These are phyloP conservation scores for Phaenicophaeus curvirostris DNA, from an alignment of 2,797 vertebrate genomes.

Conservation along the genomic window DNA sequence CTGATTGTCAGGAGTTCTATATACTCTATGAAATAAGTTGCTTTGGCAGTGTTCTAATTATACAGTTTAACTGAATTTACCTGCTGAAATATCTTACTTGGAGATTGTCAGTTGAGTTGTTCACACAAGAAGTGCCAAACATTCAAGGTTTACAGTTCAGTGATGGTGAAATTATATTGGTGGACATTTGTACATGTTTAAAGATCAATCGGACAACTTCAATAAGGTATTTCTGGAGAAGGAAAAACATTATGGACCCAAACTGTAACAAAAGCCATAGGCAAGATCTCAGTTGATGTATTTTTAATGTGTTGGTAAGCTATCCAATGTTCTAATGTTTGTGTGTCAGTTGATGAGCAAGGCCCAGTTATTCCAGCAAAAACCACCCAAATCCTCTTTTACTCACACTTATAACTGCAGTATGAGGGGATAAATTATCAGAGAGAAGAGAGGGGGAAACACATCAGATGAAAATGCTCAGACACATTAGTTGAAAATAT, in stretches of 20 bases:
- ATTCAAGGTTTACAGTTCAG: conserved; percentile 20
- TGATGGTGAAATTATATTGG: conserved; percentile 46
- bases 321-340: background rate
- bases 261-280: background rate
- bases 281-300: background rate
- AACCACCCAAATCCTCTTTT: background rate
- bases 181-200: background rate
- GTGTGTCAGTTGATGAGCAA: background rate
- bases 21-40: background rate
- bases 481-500: background rate
- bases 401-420: background rate
- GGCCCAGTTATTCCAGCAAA: background rate
- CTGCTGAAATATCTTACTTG: conserved; percentile 27
- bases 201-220: background rate
- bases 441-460: background rate
- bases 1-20: background rate
- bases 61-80: conserved; percentile 24
- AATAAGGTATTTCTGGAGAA: background rate
- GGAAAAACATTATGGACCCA: background rate
- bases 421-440: no score
- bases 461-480: background rate
- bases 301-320: background rate
- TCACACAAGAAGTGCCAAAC: conserved; percentile 35
- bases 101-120: background rate
- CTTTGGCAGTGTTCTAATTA: background rate